Conservation (phyloP, 2,113 vertebrate genomes). For the Lamprotornis superbus region DNA sequence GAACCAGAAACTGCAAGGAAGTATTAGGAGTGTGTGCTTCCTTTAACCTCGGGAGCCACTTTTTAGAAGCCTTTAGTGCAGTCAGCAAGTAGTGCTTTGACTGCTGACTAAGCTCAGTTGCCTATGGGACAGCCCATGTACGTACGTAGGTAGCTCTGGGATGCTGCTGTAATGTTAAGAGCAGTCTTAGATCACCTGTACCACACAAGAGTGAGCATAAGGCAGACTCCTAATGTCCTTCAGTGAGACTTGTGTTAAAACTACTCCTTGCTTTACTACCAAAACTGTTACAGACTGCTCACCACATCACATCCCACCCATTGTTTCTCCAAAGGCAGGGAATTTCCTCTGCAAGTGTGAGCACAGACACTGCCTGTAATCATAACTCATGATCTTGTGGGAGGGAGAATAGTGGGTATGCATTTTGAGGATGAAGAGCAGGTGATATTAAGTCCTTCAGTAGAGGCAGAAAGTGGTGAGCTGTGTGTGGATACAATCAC, state of each 20-base stretch:
- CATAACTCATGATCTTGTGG: background rate
- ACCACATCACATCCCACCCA: accelerated
- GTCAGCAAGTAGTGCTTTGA: background rate
- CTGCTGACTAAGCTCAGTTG: background rate
- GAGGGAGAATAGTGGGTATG: background rate
- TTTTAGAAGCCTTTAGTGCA: background rate
- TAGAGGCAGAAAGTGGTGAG: background rate
- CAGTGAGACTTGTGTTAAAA: background rate
- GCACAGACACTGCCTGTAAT: background rate
- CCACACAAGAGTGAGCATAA: background rate
- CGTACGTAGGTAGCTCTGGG: too few relatives aligned
- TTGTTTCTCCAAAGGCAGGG: background rate
- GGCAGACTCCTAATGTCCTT: accelerated
- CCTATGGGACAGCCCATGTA: accelerated
- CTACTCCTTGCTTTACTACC: background rate
- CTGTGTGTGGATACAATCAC: background rate
- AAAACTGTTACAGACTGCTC: background rate
- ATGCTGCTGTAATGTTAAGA: background rate
- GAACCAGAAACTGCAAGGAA: background rate
- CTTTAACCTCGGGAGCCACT: background rate
- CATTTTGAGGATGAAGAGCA: background rate
- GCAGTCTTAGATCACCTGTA: background rate
- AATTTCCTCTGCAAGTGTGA: background rate
- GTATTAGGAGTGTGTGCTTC: background rate
- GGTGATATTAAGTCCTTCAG: accelerated